phyloP scores from a whole-genome alignment of 2,113 vertebrate species.

The Tupaia tana region DNA sequence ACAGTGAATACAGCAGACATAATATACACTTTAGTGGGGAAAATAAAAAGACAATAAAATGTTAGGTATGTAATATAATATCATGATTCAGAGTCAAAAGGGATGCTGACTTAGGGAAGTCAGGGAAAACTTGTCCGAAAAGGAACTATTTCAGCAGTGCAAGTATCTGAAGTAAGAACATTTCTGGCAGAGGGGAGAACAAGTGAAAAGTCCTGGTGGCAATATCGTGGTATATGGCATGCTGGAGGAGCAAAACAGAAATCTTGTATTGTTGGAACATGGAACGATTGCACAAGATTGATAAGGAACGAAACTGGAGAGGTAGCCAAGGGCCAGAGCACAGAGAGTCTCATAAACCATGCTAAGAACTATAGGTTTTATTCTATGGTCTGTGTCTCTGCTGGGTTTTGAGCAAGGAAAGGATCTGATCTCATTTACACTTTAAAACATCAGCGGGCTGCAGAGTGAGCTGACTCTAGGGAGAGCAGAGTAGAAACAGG shows the following conservation, averaged over 20 bases:
- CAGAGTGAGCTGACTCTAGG: neutral
- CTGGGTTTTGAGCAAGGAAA: slow-evolving; percentile 21
- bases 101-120: neutral
- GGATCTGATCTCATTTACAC: neutral
- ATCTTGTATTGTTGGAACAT: neutral
- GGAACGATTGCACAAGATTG: neutral
- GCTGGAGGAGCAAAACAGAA: neutral
- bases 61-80: neutral
- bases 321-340: neutral
- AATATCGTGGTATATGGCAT: neutral
- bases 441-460: neutral
- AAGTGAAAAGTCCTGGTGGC: neutral
- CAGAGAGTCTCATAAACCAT: neutral
- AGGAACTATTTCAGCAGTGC: neutral
- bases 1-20: neutral
- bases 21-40: neutral
- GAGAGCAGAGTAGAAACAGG: neutral
- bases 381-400: neutral
- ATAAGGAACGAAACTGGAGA: neutral
- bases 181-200: neutral
- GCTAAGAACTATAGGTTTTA: neutral
- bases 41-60: neutral
- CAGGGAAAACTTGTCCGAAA: neutral
- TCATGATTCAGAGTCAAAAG: neutral
- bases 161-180: neutral